Conservation (phyloP, 2,888 invertebrate species). For the Boloria selene region DNA sequence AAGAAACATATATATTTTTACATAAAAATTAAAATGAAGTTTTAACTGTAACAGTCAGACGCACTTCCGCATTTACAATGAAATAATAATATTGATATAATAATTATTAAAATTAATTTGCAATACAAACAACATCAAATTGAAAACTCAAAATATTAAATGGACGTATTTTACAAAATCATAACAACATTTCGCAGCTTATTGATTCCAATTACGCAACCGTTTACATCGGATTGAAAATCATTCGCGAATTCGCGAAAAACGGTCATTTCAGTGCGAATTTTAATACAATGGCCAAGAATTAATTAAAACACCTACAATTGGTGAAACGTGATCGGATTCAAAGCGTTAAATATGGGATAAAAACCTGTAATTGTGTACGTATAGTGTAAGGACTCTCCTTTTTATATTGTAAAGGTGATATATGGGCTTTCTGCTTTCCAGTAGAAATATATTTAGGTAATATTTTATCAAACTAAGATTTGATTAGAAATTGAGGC, state of each 20-base stretch:
- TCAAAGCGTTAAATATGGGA: slow-evolving; percentile 24
- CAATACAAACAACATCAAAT: neutral
- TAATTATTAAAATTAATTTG: neutral
- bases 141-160: neutral
- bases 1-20: too few species aligned
- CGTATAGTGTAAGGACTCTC: neutral
- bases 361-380: slow-evolving; percentile 14
- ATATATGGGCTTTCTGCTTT: neutral
- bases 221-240: slow-evolving; percentile 17
- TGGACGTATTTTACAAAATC: neutral
- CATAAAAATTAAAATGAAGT: too few species aligned
- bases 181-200: slow-evolving; percentile 11
- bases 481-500: too few species aligned
- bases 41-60: too few species aligned
- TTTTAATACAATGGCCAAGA: slow-evolving; percentile 32
- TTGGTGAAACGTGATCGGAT: slow-evolving; percentile 29
- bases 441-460: too few species aligned
- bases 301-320: slow-evolving; percentile 36
- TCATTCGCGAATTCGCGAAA: slow-evolving; percentile 12
- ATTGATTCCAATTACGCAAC: slow-evolving; percentile 22
- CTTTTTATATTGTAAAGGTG: neutral
- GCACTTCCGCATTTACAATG: neutral
- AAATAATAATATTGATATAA: neutral
- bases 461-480: too few species aligned
- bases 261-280: slow-evolving; percentile 11